Evolutionary conservation across 2,113 vertebrate species (phyloP).

Genomic region (Thamnophis sirtalis): DNA sequence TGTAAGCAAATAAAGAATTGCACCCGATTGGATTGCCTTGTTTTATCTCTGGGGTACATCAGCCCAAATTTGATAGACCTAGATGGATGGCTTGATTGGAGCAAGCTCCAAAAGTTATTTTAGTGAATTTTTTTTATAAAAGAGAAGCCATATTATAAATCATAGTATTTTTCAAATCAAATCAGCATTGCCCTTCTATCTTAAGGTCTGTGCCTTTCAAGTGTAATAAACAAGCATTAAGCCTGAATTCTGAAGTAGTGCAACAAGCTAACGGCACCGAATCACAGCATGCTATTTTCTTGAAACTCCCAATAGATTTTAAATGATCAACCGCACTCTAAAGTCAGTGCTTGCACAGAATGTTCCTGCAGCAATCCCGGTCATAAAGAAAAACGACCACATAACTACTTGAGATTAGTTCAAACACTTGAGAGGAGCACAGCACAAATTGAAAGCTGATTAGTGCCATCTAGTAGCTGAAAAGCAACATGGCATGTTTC

Average conservation of each 20-base stretch:
- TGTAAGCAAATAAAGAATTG: too few species aligned
- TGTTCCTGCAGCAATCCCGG: constrained; percentile 14
- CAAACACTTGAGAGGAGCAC: neutral
- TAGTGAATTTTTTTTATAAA: neutral
- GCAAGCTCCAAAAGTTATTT: neutral
- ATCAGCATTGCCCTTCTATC: constrained; percentile 24
- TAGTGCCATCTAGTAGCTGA: constrained; percentile 68
- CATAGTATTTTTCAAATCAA: constrained; percentile 13
- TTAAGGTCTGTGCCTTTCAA: constrained; percentile 16
- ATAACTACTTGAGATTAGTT: neutral
- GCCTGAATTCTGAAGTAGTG: neutral
- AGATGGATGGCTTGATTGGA: neutral
- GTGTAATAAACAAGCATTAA: neutral
- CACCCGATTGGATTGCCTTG: too few species aligned
- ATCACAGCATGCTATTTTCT: neutral
- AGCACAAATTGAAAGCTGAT: constrained; percentile 42
- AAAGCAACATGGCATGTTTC: constrained; percentile 27
- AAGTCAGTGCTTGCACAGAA: neutral
- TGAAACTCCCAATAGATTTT: neutral
- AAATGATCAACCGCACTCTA: neutral
- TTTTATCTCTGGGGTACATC: too few species aligned
- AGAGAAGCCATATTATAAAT: constrained; percentile 15
- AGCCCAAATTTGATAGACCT: neutral
- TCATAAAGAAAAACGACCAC: neutral
- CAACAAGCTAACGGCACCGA: neutral